Base-by-base conservation (phyloP, 1,140 invertebrate species). In the Cydia splendana region DNA sequence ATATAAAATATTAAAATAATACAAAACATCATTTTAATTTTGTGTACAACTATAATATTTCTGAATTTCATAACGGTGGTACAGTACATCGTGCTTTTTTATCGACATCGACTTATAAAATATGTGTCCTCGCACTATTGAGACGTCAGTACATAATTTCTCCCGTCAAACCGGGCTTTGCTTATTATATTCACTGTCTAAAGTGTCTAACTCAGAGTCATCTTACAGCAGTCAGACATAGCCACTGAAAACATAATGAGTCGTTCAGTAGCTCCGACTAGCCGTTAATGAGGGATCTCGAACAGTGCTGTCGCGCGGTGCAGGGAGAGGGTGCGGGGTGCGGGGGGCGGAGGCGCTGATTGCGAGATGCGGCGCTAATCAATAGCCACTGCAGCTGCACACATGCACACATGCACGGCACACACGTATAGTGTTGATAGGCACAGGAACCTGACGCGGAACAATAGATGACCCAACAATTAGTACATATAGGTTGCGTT, bases 351-450 rank as follows among this genome's bases (percentile, higher is more conserved):
- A 12, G 75, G 75, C 74, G 75, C 62, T 75, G 76, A 78, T 78
- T 76, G 73, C 45, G 67, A 38, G 67, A 71, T 71, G 67, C 67
- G 74, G 77, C 62, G 75, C 79, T 85, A 84, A 87, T 87, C 84
- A 84, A 87, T 87, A 84, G 84, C 77, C 75, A 75, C 65, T 83
- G 82, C 82, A 84, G 84, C 80, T 84, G 81, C 81, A 80, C 65
- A 65, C 62, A 73, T 84, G 81, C 81, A 80, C 53, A 51, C 62
- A 73, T 38, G 57, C 65, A 34, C 78, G 12, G 45, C 2, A 30
- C 73, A 18, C 18, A 74, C 73, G 18, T 34, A 18, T 18, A 53
- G 51, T 53, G 6, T 7, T 62, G 7, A 18, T 20, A 6, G 57
- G 20, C 10, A 24, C 2, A 12, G 28, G 4, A 24, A 30, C 73